Percentiles rank a stretch among this genome's conserved stretches.
phyloP scores from a whole-genome alignment of 2,888 invertebrate species.

The Drosophila hawaiiensis region DNA sequence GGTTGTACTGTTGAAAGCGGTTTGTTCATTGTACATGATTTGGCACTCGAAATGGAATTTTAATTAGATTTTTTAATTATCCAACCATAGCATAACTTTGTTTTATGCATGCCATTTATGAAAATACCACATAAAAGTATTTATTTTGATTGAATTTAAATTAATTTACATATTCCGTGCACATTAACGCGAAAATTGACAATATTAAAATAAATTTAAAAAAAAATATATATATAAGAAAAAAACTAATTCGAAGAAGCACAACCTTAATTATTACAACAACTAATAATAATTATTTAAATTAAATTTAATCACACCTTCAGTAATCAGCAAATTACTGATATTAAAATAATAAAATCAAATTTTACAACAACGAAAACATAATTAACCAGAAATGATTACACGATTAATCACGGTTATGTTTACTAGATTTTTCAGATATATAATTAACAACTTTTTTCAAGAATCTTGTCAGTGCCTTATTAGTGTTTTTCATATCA shows the following conservation, averaged over 20 bases:
- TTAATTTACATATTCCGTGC: constrained; percentile 21
- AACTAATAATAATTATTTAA: not conserved
- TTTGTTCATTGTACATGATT: not conserved
- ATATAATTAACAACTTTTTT: not conserved
- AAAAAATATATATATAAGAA: not conserved
- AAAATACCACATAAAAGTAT: constrained; percentile 50
- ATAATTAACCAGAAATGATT: not conserved
- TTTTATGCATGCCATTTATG: constrained; percentile 18
- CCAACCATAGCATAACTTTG: not conserved
- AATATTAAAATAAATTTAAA: constrained; percentile 3
- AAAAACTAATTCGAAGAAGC: not conserved
- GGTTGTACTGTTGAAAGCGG: not conserved
- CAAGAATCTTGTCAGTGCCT: constrained; percentile 27
- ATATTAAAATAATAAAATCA: not conserved
- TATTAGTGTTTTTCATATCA: too few species aligned
- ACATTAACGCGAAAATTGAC: not conserved
- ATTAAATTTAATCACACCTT: not conserved
- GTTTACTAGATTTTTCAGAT: not conserved
- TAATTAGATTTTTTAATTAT: constrained; percentile 58
- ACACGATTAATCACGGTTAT: not conserved
- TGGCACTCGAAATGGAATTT: constrained; percentile 56
- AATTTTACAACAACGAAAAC: not conserved
- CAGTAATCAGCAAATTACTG: not conserved
- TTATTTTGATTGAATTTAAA: constrained; percentile 63
- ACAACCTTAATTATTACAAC: not conserved